These are phyloP conservation scores for Temnothorax curvispinosus DNA, from an alignment of 1,140 invertebrate species.

Conservation along the genomic window DNA sequence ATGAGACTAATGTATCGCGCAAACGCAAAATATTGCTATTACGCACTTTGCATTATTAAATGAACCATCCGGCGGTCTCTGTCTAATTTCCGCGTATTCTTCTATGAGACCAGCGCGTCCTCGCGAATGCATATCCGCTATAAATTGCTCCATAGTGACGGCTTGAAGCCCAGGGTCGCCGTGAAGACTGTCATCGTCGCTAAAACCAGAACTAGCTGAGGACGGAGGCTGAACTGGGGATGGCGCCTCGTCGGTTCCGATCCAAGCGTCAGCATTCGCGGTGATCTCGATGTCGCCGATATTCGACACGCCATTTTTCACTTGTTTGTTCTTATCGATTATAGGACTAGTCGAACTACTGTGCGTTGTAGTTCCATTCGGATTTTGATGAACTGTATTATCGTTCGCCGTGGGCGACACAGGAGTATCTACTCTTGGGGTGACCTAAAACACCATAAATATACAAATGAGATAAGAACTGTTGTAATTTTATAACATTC, in stretches of 20 bases:
- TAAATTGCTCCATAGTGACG: constrained; percentile 91
- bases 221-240: constrained; percentile 90
- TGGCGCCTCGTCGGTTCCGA: constrained; percentile 84
- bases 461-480: background rate
- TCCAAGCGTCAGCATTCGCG: constrained; percentile 81
- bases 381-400: constrained; percentile 75
- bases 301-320: constrained; percentile 80
- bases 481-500: background rate
- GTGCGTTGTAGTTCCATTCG: constrained; percentile 76
- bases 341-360: constrained; percentile 82
- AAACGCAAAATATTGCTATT: background rate
- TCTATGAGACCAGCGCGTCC: constrained; percentile 92
- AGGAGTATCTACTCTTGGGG: constrained; percentile 82
- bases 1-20: background rate
- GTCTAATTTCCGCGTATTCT: constrained; percentile 95
- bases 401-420: constrained; percentile 80
- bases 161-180: constrained; percentile 87
- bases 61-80: constrained; percentile 93
- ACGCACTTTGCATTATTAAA: constrained; percentile 90
- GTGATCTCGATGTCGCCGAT: constrained; percentile 82
- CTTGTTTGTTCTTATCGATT: constrained; percentile 77
- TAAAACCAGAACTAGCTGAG: constrained; percentile 93
- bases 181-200: constrained; percentile 94
- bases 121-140: constrained; percentile 90
- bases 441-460: constrained; percentile 72